Conservation (phyloP, 2,797 vertebrate genomes). For the Tokudaia muenninki region DNA sequence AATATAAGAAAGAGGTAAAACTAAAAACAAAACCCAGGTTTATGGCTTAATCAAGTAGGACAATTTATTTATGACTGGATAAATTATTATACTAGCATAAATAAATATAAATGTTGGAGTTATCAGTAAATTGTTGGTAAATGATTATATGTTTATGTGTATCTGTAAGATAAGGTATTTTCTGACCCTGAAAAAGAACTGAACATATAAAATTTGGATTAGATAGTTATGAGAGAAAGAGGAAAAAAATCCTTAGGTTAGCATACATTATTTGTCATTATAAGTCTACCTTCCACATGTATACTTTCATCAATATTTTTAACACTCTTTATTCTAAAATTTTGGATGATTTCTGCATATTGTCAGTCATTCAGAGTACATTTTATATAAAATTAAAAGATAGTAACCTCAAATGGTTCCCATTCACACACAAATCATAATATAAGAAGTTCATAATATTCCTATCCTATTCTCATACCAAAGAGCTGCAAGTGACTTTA, state of each 20-base stretch:
- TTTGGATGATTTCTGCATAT: conserved; percentile 7
- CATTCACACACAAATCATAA: background rate
- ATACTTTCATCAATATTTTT: background rate
- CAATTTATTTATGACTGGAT: background rate
- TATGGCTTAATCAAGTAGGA: background rate
- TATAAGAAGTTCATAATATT: background rate
- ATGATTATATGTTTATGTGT: background rate
- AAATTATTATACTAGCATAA: background rate
- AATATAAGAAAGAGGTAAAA: background rate
- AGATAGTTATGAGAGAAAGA: background rate
- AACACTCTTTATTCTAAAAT: background rate
- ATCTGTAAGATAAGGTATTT: background rate
- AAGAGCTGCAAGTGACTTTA: background rate
- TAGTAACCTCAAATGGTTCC: background rate
- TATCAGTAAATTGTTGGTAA: background rate
- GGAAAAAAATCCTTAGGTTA: background rate
- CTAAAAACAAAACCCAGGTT: background rate
- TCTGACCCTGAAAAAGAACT: background rate
- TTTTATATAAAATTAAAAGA: conserved; percentile 5
- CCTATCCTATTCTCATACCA: background rate
- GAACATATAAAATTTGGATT: background rate
- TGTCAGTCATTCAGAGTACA: background rate
- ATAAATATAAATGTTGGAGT: conserved; percentile 7
- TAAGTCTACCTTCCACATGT: background rate
- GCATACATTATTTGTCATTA: background rate